phyloP scores from a whole-genome alignment of 2,113 vertebrate genomes.

The Aspidoscelis tigris region DNA sequence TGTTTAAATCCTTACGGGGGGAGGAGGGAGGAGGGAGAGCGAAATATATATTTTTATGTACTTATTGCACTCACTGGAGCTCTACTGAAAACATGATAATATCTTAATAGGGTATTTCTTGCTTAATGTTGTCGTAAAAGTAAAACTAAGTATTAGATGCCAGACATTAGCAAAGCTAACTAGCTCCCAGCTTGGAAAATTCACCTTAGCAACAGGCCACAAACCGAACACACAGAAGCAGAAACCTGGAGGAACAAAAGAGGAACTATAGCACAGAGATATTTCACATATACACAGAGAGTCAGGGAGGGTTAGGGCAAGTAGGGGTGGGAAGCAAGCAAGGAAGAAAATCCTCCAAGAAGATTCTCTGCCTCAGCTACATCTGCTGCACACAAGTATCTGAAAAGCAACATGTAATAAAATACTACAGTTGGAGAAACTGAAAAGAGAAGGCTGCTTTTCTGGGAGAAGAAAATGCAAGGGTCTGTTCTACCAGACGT shows the following conservation, averaged over 20 bases:
- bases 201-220: slow-evolving; percentile 54
- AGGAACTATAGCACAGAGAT: not conserved
- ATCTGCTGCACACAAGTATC: not conserved
- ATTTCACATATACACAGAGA: rapidly evolving
- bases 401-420: not conserved
- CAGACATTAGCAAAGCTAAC: slow-evolving; percentile 52
- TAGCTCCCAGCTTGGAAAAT: slow-evolving; percentile 52
- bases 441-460: slow-evolving; percentile 48
- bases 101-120: slow-evolving; percentile 68
- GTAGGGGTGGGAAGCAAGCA: no score
- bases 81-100: slow-evolving; percentile 57
- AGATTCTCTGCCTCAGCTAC: not conserved
- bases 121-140: slow-evolving; percentile 52
- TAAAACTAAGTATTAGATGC: slow-evolving; percentile 57
- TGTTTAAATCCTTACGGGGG: slow-evolving; percentile 42
- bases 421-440: slow-evolving; percentile 16
- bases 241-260: slow-evolving; percentile 15
- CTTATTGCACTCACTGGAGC: slow-evolving; percentile 47
- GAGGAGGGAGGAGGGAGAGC: slow-evolving; percentile 51
- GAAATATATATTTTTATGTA: slow-evolving; percentile 53
- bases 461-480: slow-evolving; percentile 29
- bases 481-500: slow-evolving; percentile 21
- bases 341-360: not conserved
- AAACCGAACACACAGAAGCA: slow-evolving; percentile 43
- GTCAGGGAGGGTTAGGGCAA: not conserved